phyloP scores from a whole-genome alignment of 2,797 vertebrate species.

The Eulemur coronatus region DNA sequence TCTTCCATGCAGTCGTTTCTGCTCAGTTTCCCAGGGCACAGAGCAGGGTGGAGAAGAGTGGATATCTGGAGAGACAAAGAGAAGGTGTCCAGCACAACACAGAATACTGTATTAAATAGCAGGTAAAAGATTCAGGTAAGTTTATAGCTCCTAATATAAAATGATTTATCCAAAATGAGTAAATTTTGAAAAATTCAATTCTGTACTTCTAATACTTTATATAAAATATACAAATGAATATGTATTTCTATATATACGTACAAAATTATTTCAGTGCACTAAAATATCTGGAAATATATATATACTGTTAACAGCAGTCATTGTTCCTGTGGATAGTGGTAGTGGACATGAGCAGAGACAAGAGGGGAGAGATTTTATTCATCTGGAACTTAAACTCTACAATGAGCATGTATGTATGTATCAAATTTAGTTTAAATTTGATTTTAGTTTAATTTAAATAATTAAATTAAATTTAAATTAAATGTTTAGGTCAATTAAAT shows the following conservation, averaged over 20 bases:
- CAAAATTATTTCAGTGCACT: neutral
- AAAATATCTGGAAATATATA: neutral
- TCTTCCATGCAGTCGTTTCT: accelerated
- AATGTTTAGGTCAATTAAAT: neutral
- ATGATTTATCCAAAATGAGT: neutral
- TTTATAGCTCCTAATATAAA: neutral
- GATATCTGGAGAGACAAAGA: neutral
- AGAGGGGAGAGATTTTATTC: neutral
- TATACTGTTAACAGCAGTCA: neutral
- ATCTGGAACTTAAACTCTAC: neutral
- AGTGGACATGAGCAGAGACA: neutral
- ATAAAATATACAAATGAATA: neutral
- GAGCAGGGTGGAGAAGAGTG: neutral
- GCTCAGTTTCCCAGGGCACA: neutral
- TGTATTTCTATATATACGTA: neutral
- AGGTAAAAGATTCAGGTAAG: neutral
- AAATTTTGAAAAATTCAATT: neutral
- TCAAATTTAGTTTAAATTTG: neutral
- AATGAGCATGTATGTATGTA: neutral
- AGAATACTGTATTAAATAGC: neutral
- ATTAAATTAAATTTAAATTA: neutral
- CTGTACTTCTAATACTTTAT: neutral
- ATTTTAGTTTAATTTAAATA: neutral
- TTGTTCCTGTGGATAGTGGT: neutral
- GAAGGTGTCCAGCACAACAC: neutral